These are phyloP conservation scores for Oreochromis niloticus DNA, from an alignment of 2,113 vertebrate species.

Conservation along the genomic window DNA sequence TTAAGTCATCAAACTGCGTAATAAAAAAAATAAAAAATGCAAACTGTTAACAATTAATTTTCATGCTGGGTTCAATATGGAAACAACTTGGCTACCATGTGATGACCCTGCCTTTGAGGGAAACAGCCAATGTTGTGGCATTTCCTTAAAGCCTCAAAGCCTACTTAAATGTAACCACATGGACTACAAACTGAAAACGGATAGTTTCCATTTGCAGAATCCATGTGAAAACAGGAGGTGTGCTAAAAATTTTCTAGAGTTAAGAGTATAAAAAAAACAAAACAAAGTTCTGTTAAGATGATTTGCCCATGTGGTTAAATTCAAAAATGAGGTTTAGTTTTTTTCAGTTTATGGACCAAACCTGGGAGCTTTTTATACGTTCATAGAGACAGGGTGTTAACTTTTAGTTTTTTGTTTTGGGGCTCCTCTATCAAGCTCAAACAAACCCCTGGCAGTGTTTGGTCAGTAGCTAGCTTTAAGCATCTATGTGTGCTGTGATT, in stretches of 20 bases:
- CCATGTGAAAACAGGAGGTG: too few species aligned
- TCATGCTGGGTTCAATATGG: background rate
- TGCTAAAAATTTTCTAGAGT: background rate
- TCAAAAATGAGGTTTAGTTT: background rate
- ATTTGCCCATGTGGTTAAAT: background rate
- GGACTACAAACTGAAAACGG: background rate
- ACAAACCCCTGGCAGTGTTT: background rate
- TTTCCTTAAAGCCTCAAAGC: background rate
- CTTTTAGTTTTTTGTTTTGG: background rate
- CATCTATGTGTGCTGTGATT: background rate
- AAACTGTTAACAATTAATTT: background rate
- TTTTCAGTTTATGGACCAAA: background rate
- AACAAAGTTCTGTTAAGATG: background rate
- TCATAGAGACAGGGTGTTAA: background rate
- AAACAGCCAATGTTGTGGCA: background rate
- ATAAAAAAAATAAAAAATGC: background rate
- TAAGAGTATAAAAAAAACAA: background rate
- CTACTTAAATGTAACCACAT: rapidly evolving
- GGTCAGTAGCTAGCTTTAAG: background rate
- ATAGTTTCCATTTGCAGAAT: background rate
- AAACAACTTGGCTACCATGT: background rate
- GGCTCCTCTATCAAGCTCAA: background rate
- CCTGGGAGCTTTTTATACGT: background rate
- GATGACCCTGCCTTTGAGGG: background rate
- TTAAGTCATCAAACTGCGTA: background rate